Conservation (phyloP, 2,797 vertebrate species). For the Helicolenus hilgendorfi region DNA sequence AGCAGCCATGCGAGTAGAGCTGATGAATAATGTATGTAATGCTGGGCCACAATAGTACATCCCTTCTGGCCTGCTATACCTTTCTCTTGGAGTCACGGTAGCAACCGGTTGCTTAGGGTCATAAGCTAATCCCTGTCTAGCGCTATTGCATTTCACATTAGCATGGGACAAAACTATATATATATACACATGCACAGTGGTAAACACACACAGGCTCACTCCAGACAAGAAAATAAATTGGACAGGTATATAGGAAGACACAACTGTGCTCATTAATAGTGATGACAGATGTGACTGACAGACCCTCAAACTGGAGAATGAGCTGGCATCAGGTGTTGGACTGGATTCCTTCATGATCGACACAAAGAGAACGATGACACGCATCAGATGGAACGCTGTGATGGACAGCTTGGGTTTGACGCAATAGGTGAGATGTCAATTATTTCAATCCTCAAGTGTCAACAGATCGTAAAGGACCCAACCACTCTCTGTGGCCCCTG, state of each 20-base stretch:
- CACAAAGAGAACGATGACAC: conserved; percentile 18
- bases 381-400: conserved; percentile 22
- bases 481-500: neutral
- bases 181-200: neutral
- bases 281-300: conserved; percentile 46
- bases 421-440: conserved; percentile 4
- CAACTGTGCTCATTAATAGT: conserved; percentile 35
- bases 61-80: conserved; percentile 57
- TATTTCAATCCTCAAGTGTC: conserved; percentile 7
- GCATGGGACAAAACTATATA: neutral
- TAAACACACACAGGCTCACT: neutral
- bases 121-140: conserved; percentile 68
- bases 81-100: conserved; percentile 54
- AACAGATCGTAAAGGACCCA: neutral
- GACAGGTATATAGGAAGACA: conserved; percentile 8
- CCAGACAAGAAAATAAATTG: conserved; percentile 30
- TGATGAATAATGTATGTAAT: conserved; percentile 86
- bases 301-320: conserved; percentile 1
- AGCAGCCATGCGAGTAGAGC: conserved; percentile 71
- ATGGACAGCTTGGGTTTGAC: conserved; percentile 36
- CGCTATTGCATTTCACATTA: conserved; percentile 76
- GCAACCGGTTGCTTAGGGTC: conserved; percentile 57
- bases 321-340: conserved; percentile 65
- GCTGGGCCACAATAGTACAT: conserved; percentile 67
- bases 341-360: conserved; percentile 25